Conservation (phyloP, 2,888 invertebrate genomes). For the Rotaria sp. region DNA sequence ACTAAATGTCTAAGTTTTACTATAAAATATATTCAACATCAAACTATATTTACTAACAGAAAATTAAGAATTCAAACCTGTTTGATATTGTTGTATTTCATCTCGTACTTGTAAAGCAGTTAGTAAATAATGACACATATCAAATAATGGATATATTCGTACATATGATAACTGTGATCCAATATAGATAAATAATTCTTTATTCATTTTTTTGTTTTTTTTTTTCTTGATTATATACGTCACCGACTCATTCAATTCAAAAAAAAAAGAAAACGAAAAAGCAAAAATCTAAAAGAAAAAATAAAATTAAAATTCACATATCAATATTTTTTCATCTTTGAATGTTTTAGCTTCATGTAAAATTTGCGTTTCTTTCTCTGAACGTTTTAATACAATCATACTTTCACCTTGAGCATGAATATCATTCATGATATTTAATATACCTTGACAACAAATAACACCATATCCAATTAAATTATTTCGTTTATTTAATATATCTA, state of each 20-base stretch:
- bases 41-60: no score
- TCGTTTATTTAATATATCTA: not conserved
- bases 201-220: constrained; percentile 31
- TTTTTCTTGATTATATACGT: not conserved
- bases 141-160: constrained; percentile 99
- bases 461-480: constrained; percentile 7
- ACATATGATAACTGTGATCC: constrained; percentile 96
- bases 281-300: not conserved
- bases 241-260: not conserved
- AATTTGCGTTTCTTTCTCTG: not conserved
- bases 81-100: constrained; percentile 59
- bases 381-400: not conserved
- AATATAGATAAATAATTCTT: constrained; percentile 78
- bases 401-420: not conserved
- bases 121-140: constrained; percentile 87
- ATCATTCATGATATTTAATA: constrained; percentile 23
- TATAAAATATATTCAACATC: no score
- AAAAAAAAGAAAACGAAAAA: not conserved
- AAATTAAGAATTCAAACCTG: constrained; percentile 42
- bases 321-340: not conserved
- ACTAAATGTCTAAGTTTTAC: no score
- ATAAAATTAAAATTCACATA: not conserved
- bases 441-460: constrained; percentile 21
- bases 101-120: constrained; percentile 89
- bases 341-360: not conserved